These are phyloP conservation scores for Trinorchestia longiramus DNA, from an alignment of 1,140 invertebrate genomes.

Conservation along the genomic window DNA sequence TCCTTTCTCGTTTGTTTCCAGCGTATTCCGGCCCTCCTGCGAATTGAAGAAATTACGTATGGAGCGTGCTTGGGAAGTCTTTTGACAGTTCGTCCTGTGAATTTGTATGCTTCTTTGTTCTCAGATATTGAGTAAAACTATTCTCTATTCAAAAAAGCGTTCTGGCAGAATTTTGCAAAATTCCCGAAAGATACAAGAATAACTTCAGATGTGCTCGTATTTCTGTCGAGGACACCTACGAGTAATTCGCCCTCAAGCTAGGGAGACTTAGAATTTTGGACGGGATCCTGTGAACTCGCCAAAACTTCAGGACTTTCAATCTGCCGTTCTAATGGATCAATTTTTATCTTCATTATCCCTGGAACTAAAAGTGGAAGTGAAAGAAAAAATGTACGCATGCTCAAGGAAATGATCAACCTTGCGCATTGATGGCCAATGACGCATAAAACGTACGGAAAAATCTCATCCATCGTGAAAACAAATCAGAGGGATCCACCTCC, in stretches of 20 bases:
- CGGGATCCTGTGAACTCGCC: neutral
- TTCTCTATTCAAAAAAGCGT: neutral
- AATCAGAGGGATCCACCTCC: no score
- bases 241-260: neutral
- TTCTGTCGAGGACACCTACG: neutral
- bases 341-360: no score
- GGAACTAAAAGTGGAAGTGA: no score
- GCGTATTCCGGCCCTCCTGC: neutral
- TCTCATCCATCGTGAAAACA: no score
- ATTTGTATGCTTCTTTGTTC: neutral
- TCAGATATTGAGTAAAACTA: neutral
- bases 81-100: neutral
- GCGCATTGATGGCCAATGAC: no score
- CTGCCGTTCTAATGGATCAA: no score
- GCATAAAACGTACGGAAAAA: no score
- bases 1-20: neutral
- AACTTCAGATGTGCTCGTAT: neutral
- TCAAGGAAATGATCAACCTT: no score
- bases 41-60: neutral
- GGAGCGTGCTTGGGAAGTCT: neutral
- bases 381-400: no score
- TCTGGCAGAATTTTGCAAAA: neutral
- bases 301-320: no score
- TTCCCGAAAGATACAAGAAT: neutral
- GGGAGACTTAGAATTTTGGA: neutral